phyloP scores from a whole-genome alignment of 2,888 invertebrate genomes.

The Nematopogon swammerdamellus region DNA sequence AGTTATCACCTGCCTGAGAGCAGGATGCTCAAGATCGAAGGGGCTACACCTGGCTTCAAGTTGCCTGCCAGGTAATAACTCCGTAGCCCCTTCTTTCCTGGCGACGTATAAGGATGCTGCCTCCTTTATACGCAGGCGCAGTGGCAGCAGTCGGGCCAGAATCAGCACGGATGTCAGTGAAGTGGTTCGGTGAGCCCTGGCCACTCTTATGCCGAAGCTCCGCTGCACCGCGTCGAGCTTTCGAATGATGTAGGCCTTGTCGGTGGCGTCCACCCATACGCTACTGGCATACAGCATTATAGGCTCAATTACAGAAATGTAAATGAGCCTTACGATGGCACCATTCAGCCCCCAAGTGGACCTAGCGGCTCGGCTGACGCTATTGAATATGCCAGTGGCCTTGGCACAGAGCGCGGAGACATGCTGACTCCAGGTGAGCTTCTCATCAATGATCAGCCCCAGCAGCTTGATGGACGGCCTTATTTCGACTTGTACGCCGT shows the following conservation, averaged over 20 bases:
- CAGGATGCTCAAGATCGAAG: neutral
- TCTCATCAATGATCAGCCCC: constrained; percentile 7
- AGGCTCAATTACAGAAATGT: constrained; percentile 3
- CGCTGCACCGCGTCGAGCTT: neutral
- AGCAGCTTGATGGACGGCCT: constrained; percentile 5
- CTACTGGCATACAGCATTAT: constrained; percentile 1
- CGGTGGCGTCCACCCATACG: constrained; percentile 1
- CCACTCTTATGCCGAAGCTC: neutral
- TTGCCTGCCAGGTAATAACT: neutral
- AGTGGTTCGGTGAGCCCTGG: constrained; percentile 1
- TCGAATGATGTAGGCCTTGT: neutral
- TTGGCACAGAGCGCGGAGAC: constrained; percentile 4
- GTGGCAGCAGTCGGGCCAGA: constrained; percentile 11
- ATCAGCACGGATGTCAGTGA: constrained; percentile 9
- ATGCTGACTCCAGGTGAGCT: constrained; percentile 2
- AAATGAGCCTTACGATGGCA: constrained; percentile 1
- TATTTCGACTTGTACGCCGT: neutral
- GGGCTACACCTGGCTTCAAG: neutral
- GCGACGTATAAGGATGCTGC: constrained; percentile 1
- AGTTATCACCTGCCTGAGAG: neutral
- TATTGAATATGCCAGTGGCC: constrained; percentile 3
- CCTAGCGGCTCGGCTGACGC: constrained; percentile 2
- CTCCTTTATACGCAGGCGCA: constrained; percentile 11
- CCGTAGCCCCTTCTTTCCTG: neutral
- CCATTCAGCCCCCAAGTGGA: constrained; percentile 5